phyloP scores from a whole-genome alignment of 2,797 vertebrate genomes.

The Peromyscus nudipes region DNA sequence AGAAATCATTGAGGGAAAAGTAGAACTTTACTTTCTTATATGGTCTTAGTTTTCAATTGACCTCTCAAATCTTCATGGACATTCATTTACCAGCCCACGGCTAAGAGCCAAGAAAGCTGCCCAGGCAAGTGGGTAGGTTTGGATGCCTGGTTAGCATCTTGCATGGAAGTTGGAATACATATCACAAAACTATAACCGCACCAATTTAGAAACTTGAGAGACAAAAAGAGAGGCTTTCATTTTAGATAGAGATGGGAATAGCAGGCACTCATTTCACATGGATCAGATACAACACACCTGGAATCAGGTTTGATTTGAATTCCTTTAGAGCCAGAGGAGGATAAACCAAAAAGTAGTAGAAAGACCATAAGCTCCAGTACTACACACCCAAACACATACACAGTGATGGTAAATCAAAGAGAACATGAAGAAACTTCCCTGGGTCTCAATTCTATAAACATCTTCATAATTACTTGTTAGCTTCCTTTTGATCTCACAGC shows the following conservation, averaged over 20 bases:
- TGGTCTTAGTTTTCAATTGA: not conserved
- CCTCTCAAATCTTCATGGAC: not conserved
- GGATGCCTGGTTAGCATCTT: not conserved
- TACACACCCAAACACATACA: not conserved
- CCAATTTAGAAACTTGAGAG: not conserved
- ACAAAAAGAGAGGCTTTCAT: not conserved
- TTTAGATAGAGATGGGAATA: not conserved
- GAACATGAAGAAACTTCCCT: not conserved
- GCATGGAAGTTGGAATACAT: not conserved
- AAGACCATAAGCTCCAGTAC: not conserved
- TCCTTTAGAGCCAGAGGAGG: not conserved
- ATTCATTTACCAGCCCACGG: not conserved
- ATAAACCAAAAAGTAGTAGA: not conserved
- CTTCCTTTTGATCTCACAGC: not conserved
- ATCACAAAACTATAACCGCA: not conserved
- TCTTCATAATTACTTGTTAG: slow-evolving; percentile 27
- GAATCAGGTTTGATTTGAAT: not conserved
- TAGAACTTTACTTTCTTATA: slow-evolving; percentile 14
- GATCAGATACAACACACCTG: not conserved
- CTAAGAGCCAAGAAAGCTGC: not conserved
- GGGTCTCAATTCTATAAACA: slow-evolving; percentile 8
- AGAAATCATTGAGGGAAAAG: slow-evolving; percentile 8
- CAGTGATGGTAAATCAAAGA: not conserved
- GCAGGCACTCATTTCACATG: not conserved
- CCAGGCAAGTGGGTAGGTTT: not conserved